Evolutionary conservation across 2,797 vertebrate species (phyloP), one percentile per base, ranked within the genome.

Genomic region (Anguilla obscura): DNA sequence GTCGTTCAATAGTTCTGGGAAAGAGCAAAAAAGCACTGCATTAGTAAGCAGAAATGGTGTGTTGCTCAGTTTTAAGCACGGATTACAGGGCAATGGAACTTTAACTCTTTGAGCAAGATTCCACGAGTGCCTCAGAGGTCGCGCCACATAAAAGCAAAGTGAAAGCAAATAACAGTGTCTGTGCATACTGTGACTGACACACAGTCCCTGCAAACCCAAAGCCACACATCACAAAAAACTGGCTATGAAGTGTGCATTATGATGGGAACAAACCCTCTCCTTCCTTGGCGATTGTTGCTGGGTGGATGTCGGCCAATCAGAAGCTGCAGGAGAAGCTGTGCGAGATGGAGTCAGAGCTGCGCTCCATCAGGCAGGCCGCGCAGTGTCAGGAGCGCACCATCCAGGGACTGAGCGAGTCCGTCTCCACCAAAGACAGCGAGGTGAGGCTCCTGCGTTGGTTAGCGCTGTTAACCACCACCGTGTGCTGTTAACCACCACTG

Each of bases 311-410:
- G 45, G 9, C 40, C 6, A 21, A 40, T 87, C 86, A 99, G 98
- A 96, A 97, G 93, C 95, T 99, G 85, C 97, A 99, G 94, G 97
- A 98, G 92, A 99, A 97, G 92, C 93, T 98, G 91, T 95, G 92
- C 36, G 97, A 98, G 90, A 95, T 99, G 97, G 97, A 96, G 94
- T 95, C 92, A 36, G 97, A 99, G 92, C 94, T 99, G 74, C 97
- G 96, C 88, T 96, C 96, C 86, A 95, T 95, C 86, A 97, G 96
- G 88, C 97, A 98, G 90, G 94, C 94, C 0, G 92, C 97, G 0
- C 97, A 97, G 90, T 95, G 93, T 89, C 97, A 98, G 91, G 97
- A 98, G 71, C 93, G 92, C 89, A 96, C 95, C 87, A 97, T 99
- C 89, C 97, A 97, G 93, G 97, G 92, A 89, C 96, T 99, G 89